Evolutionary conservation across 2,113 vertebrate genomes (phyloP).

Genomic region (Gambusia affinis): DNA sequence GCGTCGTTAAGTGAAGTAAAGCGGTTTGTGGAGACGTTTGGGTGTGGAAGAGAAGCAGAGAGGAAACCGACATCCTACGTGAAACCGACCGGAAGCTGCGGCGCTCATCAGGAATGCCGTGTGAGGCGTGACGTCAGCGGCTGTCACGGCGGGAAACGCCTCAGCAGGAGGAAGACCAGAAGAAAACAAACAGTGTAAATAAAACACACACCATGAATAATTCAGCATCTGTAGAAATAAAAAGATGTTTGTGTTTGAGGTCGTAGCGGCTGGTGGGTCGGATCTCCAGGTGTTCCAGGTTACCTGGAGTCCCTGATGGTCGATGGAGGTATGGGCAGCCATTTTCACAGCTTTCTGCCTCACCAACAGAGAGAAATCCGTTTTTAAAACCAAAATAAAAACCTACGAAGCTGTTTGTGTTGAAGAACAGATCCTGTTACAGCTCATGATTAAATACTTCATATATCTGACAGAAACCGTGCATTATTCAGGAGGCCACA

Average conservation of each 20-base stretch:
- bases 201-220: not conserved
- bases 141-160: conserved; percentile 10
- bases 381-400: no score
- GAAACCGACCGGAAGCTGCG: conserved; percentile 10
- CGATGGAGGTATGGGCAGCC: no score
- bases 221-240: conserved; percentile 1
- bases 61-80: no score
- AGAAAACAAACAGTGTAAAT: not conserved
- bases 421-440: not conserved
- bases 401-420: not conserved
- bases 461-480: conserved; percentile 27
- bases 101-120: conserved; percentile 43
- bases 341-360: not conserved
- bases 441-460: conserved; percentile 35
- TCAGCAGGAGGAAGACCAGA: not conserved
- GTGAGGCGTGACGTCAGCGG: conserved; percentile 53
- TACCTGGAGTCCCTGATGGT: no score
- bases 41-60: not conserved
- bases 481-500: conserved; percentile 37
- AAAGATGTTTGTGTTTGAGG: no score
- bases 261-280: no score
- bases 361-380: not conserved
- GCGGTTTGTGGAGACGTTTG: not conserved
- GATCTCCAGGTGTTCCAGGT: no score
- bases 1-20: no score